Conservation (phyloP, 2,888 invertebrate species). For the Acrobasis suavella region DNA sequence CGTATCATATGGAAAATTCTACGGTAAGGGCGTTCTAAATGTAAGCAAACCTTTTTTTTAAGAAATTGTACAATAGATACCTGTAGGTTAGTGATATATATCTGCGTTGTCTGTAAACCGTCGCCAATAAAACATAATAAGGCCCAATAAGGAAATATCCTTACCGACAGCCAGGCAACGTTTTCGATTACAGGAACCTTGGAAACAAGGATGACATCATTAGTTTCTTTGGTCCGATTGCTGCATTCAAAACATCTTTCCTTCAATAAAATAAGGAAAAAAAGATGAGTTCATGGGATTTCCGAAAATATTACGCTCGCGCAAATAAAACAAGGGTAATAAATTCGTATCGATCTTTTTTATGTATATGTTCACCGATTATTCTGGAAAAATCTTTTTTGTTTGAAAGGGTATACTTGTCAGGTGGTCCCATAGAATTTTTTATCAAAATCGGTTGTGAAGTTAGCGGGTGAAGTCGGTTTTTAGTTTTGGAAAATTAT, state of each 20-base stretch:
- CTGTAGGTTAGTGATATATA: too few species aligned
- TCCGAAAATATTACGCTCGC: background rate
- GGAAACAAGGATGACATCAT: background rate
- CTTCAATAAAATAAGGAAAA: background rate
- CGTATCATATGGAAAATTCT: too few species aligned
- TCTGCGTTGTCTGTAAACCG: background rate
- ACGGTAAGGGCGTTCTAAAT: too few species aligned
- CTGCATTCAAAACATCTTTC: background rate
- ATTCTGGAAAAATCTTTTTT: too few species aligned
- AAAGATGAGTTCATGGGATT: background rate
- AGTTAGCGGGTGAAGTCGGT: too few species aligned
- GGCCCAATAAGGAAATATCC: slow-evolving; percentile 1
- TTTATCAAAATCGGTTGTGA: too few species aligned
- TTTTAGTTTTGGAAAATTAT: too few species aligned
- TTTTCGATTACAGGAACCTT: background rate
- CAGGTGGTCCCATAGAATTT: too few species aligned
- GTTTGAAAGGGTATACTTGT: too few species aligned
- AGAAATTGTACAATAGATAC: too few species aligned
- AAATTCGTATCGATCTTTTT: background rate
- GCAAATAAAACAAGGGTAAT: background rate
- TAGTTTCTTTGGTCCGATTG: background rate
- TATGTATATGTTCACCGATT: too few species aligned
- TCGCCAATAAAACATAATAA: background rate
- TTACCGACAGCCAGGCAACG: background rate
- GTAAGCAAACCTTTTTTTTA: too few species aligned